Base-by-base conservation (phyloP, 2,888 invertebrate species). In the Tridacna crocea region DNA sequence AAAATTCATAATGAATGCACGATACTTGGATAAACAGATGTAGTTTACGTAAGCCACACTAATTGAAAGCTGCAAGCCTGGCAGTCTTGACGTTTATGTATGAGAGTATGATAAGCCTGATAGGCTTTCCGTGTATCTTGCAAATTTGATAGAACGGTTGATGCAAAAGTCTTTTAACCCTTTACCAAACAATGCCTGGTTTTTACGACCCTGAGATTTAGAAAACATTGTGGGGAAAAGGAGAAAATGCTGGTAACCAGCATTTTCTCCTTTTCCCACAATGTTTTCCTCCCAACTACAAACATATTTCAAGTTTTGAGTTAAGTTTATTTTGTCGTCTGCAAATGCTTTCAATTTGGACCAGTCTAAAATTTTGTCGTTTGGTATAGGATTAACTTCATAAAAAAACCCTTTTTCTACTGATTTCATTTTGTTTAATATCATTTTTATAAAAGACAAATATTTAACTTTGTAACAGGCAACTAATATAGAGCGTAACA, bases 1-100 rank as follows among this genome's bases (percentile, higher is more conserved):
- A 36, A 36, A 36, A 36, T 36, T 36, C 36, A 36, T 36, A 4
- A 36, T 4, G 36, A 36, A 4, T 36, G 36, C 36, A 36, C 8
- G 36, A 36, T 4, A 36, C 36, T 8, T 36, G 36, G 3, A 36
- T 36, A 36, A 36, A 36, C 36, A 36, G 36, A 36, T 36, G 36
- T 36, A 8, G 36, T 36, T 36, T 36, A 36, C 36, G 36, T 36
- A 36, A 36, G 36, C 58, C 1, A 10, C 1, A 58, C n/a, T n/a
- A 19, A 58, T 58, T 58, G 17, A 58, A 17, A 17, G 19, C n/a
- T 2, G n/a, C 58, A 58, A 58, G 58, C 10, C 17, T 58, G 58
- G 58, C 58, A 58, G 58, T 58, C 4, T 58, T n/a, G 58, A 58
- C 58, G 58, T 58, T 58, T 58, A 58, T 58, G 58, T 58, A 58